phyloP scores from a whole-genome alignment of 92 coral and sea anemone genomes.

The Diadumene lineata region DNA sequence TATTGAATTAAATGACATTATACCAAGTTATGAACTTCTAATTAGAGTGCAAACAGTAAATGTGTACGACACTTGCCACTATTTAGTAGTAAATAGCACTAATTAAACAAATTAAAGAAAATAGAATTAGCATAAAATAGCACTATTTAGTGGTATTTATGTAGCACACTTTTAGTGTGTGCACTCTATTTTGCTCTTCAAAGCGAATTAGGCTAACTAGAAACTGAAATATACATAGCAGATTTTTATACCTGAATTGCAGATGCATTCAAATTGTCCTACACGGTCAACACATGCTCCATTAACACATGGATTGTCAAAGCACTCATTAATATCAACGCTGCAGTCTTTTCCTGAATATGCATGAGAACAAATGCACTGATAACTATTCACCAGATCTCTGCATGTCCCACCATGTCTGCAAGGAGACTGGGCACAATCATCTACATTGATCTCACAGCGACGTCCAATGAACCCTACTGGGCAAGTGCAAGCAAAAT shows the following conservation, averaged over 20 bases:
- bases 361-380: conserved; percentile 61
- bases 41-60: too few relatives aligned
- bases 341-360: conserved; percentile 59
- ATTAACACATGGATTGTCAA: conserved; percentile 57
- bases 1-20: neutral
- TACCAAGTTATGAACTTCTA: too few relatives aligned
- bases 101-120: too few relatives aligned
- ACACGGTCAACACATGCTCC: conserved; percentile 71
- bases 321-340: conserved; percentile 66
- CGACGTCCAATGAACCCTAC: conserved; percentile 73
- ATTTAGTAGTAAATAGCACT: too few relatives aligned
- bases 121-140: too few relatives aligned
- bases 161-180: too few relatives aligned
- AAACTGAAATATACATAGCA: too few relatives aligned
- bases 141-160: too few relatives aligned
- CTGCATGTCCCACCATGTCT: conserved; percentile 55
- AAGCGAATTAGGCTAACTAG: too few relatives aligned
- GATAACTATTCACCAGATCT: conserved; percentile 67
- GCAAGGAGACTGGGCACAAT: conserved; percentile 64
- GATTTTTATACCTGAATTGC: conserved; percentile 45
- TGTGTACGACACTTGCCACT: too few relatives aligned
- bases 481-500: conserved; percentile 66
- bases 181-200: too few relatives aligned
- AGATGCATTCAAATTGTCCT: conserved; percentile 66
- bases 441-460: conserved; percentile 72